Base-by-base conservation (phyloP, 1,140 invertebrate species). In the Nephotettix cincticeps region DNA sequence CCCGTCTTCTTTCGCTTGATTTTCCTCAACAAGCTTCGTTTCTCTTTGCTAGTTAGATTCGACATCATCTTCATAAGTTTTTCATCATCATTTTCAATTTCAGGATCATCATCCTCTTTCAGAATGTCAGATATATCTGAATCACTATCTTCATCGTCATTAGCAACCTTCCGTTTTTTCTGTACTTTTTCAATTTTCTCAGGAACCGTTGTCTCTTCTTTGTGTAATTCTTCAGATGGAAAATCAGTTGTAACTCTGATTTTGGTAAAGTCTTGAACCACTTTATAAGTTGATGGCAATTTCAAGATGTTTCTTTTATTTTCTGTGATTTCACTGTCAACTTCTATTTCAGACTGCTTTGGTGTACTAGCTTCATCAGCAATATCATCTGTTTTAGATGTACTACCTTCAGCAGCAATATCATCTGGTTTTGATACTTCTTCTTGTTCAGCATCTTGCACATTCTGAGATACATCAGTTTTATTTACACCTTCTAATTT, bases 1-100 rank as follows among this genome's bases (percentile, higher is more conserved):
- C 95, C 96, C 73, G 94, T 90, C 78, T 96, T 97, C 79, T 93
- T 96, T 1, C 90, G 84, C 78, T 90, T 93, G 72, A 86, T 84
- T 21, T 88, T 84, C 68, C 93, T 85, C 74, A 95, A 91, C 17
- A 90, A 70, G 6, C 89, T 90, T 76, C 94, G 84, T 74, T 88
- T 87, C 77, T 94, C 84, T 82, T 92, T 95, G 68, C 91, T 91
- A 13, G 89, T 94, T 45, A 92, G 77, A 65, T 77, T 71, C 28
- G 58, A 71, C 32, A 68, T 58, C 30, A 65, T 51, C 25, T 71
- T 64, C 9, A 75, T 72, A 19, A 73, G 68, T 30, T 78, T 75
- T 87, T 89, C 47, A 79, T 83, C 32, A 76, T 78, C 27, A 72
- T 75, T 68, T 19, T 32, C 67, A 68, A 74, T 73, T 25, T 74